phyloP scores from a whole-genome alignment of 2,797 vertebrate genomes.

The Lateolabrax maculatus region DNA sequence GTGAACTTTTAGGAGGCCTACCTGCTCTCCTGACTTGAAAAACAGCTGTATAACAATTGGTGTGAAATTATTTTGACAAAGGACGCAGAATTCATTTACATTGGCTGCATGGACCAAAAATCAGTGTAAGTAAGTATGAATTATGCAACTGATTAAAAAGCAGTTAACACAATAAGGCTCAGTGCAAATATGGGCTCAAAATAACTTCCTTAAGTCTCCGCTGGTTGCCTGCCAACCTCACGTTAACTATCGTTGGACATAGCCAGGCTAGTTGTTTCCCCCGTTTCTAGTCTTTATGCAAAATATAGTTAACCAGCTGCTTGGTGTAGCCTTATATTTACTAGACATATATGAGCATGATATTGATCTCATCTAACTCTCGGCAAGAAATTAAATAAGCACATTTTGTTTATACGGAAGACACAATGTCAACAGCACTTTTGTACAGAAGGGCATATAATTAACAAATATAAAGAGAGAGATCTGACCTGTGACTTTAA shows the following conservation, averaged over 20 bases:
- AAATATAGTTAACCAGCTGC: neutral
- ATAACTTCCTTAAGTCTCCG: neutral
- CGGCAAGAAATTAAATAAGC: neutral
- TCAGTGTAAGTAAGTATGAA: neutral
- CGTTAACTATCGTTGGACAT: neutral
- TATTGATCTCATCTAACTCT: neutral
- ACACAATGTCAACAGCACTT: neutral
- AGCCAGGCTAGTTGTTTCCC: neutral
- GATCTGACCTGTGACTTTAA: conserved; percentile 83
- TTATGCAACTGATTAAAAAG: neutral
- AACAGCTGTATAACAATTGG: neutral
- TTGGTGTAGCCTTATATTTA: neutral
- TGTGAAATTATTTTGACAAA: neutral
- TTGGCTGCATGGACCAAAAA: neutral
- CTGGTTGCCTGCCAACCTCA: neutral
- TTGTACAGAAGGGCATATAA: too few relatives aligned
- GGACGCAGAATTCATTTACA: neutral
- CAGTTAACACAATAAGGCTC: neutral
- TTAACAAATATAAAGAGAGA: neutral
- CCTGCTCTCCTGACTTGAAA: neutral
- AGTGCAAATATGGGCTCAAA: neutral
- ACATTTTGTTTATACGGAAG: neutral
- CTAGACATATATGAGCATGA: neutral
- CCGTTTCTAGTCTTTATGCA: neutral
- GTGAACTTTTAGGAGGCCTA: neutral